Conservation (phyloP, 1,140 invertebrate genomes). For the Andricus grossulariae region DNA sequence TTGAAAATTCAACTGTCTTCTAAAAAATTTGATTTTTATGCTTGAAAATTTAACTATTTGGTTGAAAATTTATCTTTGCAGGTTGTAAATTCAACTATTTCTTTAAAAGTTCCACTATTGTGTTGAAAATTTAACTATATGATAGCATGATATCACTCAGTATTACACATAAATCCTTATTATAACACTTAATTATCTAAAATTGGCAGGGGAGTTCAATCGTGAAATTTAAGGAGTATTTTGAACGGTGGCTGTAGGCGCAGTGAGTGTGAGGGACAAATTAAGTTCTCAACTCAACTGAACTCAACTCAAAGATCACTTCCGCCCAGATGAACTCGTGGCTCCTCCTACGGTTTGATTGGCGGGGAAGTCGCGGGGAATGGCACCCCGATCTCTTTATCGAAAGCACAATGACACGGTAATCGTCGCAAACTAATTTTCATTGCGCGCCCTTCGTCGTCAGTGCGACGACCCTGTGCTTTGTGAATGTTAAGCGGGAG, state of each 20-base stretch:
- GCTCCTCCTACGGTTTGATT: constrained; percentile 63
- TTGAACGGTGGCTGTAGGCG: constrained; percentile 4
- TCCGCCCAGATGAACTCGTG: constrained; percentile 71
- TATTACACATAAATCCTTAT: too few species aligned
- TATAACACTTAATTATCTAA: constrained; percentile 1
- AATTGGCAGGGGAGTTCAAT: constrained; percentile 36
- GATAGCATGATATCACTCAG: too few species aligned
- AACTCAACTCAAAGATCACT: constrained; percentile 71
- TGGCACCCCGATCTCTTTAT: constrained; percentile 46
- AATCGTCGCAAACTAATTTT: constrained; percentile 55
- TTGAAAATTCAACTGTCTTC: too few species aligned
- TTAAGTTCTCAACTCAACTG: constrained; percentile 69
- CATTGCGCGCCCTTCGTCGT: constrained; percentile 50
- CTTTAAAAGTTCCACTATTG: too few species aligned
- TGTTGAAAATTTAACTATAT: too few species aligned
- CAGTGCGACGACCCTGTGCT: constrained; percentile 39
- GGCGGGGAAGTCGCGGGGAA: constrained; percentile 46
- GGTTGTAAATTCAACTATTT: too few species aligned
- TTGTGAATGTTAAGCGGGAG: constrained; percentile 18
- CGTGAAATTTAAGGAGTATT: constrained; percentile 42
- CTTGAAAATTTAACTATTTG: too few species aligned
- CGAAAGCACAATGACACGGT: constrained; percentile 54
- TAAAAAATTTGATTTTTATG: too few species aligned
- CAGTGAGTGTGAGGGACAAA: constrained; percentile 56
- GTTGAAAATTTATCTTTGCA: too few species aligned